Base-by-base conservation (phyloP, 2,888 invertebrate genomes). In the Tuberolachnus salignus region DNA sequence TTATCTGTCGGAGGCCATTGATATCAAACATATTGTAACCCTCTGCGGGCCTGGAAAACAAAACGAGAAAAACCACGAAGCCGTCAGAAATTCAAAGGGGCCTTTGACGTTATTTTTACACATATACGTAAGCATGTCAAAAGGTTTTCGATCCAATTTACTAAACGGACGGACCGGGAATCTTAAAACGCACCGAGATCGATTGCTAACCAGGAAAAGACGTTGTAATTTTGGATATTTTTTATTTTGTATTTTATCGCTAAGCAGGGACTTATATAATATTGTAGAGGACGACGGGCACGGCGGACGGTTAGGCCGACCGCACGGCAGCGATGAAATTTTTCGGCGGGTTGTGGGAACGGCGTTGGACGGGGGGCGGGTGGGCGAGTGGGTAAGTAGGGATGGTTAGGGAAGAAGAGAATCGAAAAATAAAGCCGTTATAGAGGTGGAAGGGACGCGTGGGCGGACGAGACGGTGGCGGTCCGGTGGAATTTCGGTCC, bases 401-500 rank as follows among this genome's bases (percentile, higher is more conserved):
- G 13, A 9, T 16, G 59, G 3, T 11, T 21, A 21, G 21, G 0
- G 8, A 8, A 23, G 10, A 42, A 44, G 55, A 42, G 13, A 55
- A 53, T 16, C 19, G 42, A 66, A 42, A n/a, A 66, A 74, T 66
- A 66, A 67, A 75, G 49, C 66, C n/a, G 55, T 75, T 74, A 74
- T 23, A 42, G n/a, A 4, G 34, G 19, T 4, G n/a, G 10, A n/a
- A 10, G n/a, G 10, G 13, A 3, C 26, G 34, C 63, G 11, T 2
- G 46, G 9, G n/a, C 63, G 34, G 9, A 46, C 23, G 23, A 46
- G 44, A 44, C 10, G 21, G 51, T 13, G 53, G 51, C 13, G 53
- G n/a, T 11, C 42, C 10, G 16, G 42, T 14, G 34, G 69, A 71
- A 57, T 71, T 71, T 71, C 44, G 55, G 66, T 26, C 75, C 34